Evolutionary conservation across 2,797 vertebrate species (phyloP).

Genomic region (Avahi laniger): DNA sequence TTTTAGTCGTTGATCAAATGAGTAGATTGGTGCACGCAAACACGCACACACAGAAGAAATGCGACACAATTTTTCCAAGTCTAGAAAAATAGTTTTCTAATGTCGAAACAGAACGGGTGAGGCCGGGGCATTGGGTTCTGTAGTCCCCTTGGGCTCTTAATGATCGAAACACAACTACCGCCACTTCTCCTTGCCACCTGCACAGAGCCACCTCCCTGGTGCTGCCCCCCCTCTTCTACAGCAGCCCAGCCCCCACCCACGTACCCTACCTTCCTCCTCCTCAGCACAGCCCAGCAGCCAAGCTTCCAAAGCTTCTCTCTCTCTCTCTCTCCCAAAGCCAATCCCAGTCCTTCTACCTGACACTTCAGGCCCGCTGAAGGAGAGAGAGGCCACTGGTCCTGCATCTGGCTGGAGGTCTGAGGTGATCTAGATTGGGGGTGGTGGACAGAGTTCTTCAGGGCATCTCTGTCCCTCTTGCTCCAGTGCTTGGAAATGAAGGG

Average conservation of each 20-base stretch:
- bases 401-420: neutral
- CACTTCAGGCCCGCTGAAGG: neutral
- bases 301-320: neutral
- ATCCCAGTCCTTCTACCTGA: neutral
- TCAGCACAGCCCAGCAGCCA: neutral
- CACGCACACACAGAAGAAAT: neutral
- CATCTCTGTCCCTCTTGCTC: neutral
- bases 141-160: neutral
- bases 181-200: neutral
- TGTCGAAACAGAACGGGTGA: neutral
- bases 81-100: constrained; percentile 26
- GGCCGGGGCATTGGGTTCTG: neutral
- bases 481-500: neutral
- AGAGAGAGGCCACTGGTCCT: neutral
- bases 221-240: neutral
- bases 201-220: neutral
- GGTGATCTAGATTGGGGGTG: neutral
- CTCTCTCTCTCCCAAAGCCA: neutral
- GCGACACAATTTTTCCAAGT: neutral
- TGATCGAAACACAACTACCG: neutral
- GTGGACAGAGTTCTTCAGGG: neutral
- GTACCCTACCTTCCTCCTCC: neutral
- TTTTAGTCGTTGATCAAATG: neutral
- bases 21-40: neutral
- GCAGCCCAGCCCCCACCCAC: neutral